phyloP scores from a whole-genome alignment of 2,888 invertebrate species.

The Scaptodrosophila latifasciaeformis region DNA sequence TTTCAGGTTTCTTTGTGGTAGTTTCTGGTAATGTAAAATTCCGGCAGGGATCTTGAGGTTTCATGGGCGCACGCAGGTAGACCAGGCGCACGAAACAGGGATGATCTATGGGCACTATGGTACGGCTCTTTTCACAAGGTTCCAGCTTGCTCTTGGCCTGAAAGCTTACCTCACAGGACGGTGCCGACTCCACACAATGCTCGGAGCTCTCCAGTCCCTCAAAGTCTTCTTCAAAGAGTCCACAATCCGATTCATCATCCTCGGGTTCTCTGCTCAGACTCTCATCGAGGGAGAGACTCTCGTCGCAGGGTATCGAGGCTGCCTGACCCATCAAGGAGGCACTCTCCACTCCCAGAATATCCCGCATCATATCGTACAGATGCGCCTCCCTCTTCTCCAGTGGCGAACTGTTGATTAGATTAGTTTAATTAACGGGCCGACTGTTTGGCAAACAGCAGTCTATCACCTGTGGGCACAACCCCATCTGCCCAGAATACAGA shows the following conservation, averaged over 20 bases:
- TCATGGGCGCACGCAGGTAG: conserved; percentile 38
- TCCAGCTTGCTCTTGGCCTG: background rate
- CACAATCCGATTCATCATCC: no score
- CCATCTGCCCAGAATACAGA: conserved; percentile 10
- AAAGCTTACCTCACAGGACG: conserved; percentile 14
- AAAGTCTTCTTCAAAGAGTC: conserved; percentile 30
- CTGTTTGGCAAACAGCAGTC: conserved; percentile 3
- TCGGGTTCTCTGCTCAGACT: conserved; percentile 42
- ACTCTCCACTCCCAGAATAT: conserved; percentile 34
- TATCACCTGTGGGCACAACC: background rate
- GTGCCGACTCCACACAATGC: conserved; percentile 30
- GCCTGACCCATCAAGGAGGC: conserved; percentile 21
- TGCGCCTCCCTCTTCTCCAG: conserved; percentile 37
- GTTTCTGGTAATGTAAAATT: conserved; percentile 34
- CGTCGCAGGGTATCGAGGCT: conserved; percentile 47
- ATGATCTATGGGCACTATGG: conserved; percentile 35
- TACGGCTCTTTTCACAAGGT: conserved; percentile 11
- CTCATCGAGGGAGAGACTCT: conserved; percentile 39
- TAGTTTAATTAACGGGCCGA: no score
- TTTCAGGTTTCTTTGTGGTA: background rate
- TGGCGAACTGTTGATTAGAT: conserved; percentile 30
- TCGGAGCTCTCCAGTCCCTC: conserved; percentile 19
- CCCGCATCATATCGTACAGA: conserved; percentile 49
- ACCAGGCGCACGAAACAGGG: conserved; percentile 47
- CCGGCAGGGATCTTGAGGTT: conserved; percentile 41